Evolutionary conservation across 2,888 invertebrate species (phyloP).

Genomic region (Amphipoea oculea): DNA sequence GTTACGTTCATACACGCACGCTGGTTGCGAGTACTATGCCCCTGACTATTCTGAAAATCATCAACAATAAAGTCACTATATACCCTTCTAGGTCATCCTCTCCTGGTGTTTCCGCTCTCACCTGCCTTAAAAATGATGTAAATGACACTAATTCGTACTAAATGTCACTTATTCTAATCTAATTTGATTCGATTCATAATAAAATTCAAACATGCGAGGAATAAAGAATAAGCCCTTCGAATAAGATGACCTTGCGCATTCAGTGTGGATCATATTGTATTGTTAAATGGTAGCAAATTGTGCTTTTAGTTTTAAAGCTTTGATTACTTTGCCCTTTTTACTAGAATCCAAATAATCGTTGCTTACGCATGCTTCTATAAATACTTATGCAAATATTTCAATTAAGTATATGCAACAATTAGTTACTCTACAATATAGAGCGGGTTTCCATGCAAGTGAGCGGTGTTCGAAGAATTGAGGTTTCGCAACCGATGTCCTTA

Average conservation of each 20-base stretch:
- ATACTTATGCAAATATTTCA: conserved; percentile 30
- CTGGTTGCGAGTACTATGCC: no score
- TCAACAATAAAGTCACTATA: no score
- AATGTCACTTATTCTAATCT: background rate
- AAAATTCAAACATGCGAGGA: background rate
- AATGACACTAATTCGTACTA: background rate
- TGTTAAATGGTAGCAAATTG: background rate
- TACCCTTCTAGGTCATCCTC: no score
- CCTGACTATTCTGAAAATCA: background rate
- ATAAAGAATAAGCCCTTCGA: background rate
- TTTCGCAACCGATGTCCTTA: conserved; percentile 43
- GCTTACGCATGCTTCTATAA: background rate
- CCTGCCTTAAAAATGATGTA: no score
- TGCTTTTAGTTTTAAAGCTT: background rate
- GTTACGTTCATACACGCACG: no score
- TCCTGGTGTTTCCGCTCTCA: background rate
- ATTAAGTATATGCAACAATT: conserved; percentile 13
- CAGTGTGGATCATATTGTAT: background rate
- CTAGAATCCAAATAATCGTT: conserved; percentile 7
- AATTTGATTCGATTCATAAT: background rate
- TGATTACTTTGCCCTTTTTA: conserved; percentile 23
- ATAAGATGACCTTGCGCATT: background rate
- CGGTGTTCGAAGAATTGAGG: conserved; percentile 28
- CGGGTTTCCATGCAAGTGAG: conserved; percentile 38
- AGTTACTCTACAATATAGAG: conserved; percentile 13